Conservation (phyloP, 2,888 invertebrate species). For the Idaea biselata region DNA sequence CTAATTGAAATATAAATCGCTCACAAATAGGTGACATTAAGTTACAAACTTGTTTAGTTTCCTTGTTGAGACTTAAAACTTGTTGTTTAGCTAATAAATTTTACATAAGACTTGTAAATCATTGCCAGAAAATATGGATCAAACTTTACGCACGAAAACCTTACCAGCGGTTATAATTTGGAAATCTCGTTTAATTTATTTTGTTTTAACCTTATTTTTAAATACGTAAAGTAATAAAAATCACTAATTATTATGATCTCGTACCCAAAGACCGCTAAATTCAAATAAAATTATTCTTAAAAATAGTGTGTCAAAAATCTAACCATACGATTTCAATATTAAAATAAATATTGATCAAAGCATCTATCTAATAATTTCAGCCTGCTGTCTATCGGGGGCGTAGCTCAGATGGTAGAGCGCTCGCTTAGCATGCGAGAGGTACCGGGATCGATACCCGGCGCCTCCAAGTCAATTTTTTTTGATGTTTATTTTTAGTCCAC, state of each 20-base stretch:
- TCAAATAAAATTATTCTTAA: no score
- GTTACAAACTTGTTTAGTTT: conserved; percentile 2
- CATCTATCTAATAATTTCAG: neutral
- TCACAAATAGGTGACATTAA: neutral
- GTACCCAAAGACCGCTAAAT: no score
- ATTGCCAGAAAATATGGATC: no score
- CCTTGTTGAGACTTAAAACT: neutral
- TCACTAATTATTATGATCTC: no score
- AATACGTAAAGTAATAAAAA: no score
- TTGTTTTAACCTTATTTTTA: no score
- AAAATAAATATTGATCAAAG: no score
- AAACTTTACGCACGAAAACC: no score
- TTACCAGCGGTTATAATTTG: no score
- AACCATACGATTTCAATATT: no score
- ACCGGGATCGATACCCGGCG: conserved; percentile 81
- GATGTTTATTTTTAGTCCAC: neutral
- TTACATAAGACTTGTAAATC: neutral
- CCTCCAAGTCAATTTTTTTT: conserved; percentile 52
- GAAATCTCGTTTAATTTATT: no score
- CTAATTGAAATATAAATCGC: neutral
- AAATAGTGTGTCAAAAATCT: no score
- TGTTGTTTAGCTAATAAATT: neutral
- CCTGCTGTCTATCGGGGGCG: conserved; percentile 54
- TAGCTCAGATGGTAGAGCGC: conserved; percentile 82
- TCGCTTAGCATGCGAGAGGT: conserved; percentile 81